Percentiles rank a stretch among this genome's conserved stretches.
These are phyloP conservation scores for Dolichopus griseipennis DNA, from an alignment of 2,888 invertebrate genomes.

Conservation along the genomic window DNA sequence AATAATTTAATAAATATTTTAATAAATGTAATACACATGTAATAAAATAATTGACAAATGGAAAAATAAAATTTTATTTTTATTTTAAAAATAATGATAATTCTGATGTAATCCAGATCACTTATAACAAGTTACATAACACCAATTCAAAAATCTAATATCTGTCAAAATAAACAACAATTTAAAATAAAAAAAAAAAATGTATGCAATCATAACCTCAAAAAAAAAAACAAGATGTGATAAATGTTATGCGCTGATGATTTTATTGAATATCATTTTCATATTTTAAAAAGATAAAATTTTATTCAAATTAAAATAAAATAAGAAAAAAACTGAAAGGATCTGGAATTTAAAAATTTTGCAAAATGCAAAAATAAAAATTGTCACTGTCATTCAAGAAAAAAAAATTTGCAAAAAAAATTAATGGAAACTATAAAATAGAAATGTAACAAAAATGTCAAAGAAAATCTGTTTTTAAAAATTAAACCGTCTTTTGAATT, in stretches of 20 bases:
- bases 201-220: too few relatives aligned
- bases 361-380: background rate
- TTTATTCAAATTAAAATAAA: background rate
- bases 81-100: too few relatives aligned
- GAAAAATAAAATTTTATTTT: too few relatives aligned
- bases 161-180: too few relatives aligned
- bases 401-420: background rate
- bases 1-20: too few relatives aligned
- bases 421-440: background rate
- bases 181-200: too few relatives aligned
- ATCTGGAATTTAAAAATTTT: background rate
- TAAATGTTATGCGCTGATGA: background rate
- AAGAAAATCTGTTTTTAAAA: background rate
- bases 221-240: background rate
- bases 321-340: too few relatives aligned
- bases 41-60: too few relatives aligned
- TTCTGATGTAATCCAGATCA: too few relatives aligned
- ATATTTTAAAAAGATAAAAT: background rate
- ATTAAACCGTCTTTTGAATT: background rate
- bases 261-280: background rate
- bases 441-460: background rate
- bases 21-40: too few relatives aligned
- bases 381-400: background rate
- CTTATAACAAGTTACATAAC: too few relatives aligned
- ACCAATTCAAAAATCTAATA: too few relatives aligned